A percentile compares a stretch with the other conserved stretches of the same genome.
These are phyloP conservation scores for Trichonephila clavata DNA, from an alignment of 1,140 invertebrate species.

Conservation along the genomic window DNA sequence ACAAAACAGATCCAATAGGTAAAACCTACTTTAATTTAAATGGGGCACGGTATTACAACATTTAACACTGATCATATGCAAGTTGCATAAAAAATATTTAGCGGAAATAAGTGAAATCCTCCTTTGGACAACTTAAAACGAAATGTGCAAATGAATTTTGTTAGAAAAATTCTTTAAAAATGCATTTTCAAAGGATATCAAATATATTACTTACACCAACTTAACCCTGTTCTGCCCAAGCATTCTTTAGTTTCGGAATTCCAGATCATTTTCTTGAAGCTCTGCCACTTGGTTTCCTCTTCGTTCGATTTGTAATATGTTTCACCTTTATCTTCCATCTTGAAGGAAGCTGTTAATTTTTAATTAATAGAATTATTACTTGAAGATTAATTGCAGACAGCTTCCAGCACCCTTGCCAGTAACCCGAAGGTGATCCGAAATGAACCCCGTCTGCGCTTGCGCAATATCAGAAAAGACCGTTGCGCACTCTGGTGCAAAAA, in stretches of 20 bases:
- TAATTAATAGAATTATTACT: conserved; percentile 61
- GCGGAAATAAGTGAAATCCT: background rate
- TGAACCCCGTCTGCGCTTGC: conserved; percentile 46
- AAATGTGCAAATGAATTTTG: background rate
- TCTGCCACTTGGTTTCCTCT: conserved; percentile 86
- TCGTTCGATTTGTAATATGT: conserved; percentile 60
- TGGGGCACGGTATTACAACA: conserved; percentile 1
- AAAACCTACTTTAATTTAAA: background rate
- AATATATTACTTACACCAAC: conserved; percentile 90
- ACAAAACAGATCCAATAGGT: background rate
- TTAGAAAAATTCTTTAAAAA: background rate
- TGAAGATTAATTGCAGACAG: conserved; percentile 39
- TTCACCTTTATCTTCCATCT: conserved; percentile 75
- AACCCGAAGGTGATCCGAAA: conserved; percentile 66
- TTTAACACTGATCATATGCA: background rate
- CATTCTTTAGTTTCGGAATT: conserved; percentile 93
- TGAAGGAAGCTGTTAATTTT: conserved; percentile 40
- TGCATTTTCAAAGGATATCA: background rate
- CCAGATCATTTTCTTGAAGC: conserved; percentile 91
- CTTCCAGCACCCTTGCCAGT: conserved; percentile 54
- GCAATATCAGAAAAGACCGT: conserved; percentile 23
- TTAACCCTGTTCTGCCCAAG: conserved; percentile 91
- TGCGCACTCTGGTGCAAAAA: conserved; percentile 54
- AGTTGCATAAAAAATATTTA: background rate
- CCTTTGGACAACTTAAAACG: background rate